Percentiles rank a stretch among this genome's conserved stretches.
phyloP scores from a whole-genome alignment of 2,797 vertebrate genomes.

The Artibeus jamaicensis region DNA sequence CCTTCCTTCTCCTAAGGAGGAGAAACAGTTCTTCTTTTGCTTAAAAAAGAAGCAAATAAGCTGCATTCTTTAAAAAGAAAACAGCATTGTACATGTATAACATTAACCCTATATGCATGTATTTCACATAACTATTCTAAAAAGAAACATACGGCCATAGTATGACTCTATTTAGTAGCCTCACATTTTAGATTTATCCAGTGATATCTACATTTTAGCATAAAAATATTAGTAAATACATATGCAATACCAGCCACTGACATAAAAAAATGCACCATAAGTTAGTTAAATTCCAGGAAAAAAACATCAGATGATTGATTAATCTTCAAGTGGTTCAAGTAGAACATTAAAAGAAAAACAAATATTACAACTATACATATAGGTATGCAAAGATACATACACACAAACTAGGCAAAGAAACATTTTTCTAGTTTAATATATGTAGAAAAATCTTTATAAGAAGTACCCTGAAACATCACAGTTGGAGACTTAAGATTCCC shows the following conservation, averaged over 20 bases:
- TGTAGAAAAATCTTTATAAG: constrained; percentile 44
- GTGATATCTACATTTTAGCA: background rate
- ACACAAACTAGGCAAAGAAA: background rate
- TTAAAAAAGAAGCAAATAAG: background rate
- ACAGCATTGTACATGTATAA: background rate
- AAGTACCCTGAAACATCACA: constrained; percentile 8
- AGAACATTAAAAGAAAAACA: constrained; percentile 13
- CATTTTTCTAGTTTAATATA: constrained; percentile 22
- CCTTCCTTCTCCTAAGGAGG: background rate
- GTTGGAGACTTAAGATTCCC: background rate
- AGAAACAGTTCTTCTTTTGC: background rate
- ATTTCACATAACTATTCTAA: constrained; percentile 28
- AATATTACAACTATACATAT: background rate
- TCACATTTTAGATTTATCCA: background rate
- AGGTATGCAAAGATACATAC: background rate
- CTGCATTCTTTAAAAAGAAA: background rate
- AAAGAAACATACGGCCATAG: background rate
- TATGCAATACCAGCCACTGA: background rate
- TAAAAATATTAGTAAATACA: constrained; percentile 28
- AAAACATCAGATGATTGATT: background rate
- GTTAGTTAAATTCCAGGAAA: background rate
- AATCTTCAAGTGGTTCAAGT: constrained; percentile 21
- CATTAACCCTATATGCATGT: background rate
- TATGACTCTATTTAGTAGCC: background rate
- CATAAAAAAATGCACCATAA: constrained; percentile 4